These are phyloP conservation scores for Eurytoma californica DNA, from an alignment of 2,888 invertebrate species.

Conservation along the genomic window DNA sequence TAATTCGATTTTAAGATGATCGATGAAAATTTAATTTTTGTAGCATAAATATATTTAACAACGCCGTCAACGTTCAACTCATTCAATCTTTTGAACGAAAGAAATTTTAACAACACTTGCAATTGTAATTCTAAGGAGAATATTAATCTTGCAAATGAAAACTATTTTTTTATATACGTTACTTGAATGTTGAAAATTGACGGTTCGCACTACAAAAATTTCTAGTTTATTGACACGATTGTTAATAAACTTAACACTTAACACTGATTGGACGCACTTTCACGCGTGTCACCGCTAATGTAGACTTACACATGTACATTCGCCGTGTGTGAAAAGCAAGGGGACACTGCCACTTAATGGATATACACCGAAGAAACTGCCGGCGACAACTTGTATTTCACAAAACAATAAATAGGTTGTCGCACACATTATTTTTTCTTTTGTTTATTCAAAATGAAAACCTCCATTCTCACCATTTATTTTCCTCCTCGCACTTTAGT, in stretches of 20 bases:
- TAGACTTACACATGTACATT: constrained; percentile 43
- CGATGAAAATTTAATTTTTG: constrained; percentile 22
- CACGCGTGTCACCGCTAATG: constrained; percentile 21
- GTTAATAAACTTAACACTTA: constrained; percentile 23
- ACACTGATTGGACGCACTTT: constrained; percentile 28
- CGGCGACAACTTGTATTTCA: constrained; percentile 47
- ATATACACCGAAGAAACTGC: constrained; percentile 33
- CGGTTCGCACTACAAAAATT: constrained; percentile 18
- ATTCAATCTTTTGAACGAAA: constrained; percentile 19
- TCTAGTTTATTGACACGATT: constrained; percentile 29
- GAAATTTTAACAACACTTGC: not conserved
- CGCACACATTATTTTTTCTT: constrained; percentile 48
- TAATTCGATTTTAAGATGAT: constrained; percentile 22
- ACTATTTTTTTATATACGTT: constrained; percentile 7
- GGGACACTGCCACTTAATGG: constrained; percentile 31
- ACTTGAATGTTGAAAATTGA: constrained; percentile 43
- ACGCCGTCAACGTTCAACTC: constrained; percentile 34
- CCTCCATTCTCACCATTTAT: constrained; percentile 37
- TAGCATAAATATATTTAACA: constrained; percentile 28
- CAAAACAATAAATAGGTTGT: constrained; percentile 55
- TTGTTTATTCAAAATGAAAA: constrained; percentile 44
- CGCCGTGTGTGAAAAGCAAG: constrained; percentile 32
- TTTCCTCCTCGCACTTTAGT: constrained; percentile 19
- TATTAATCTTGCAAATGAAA: not conserved
- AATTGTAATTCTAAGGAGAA: not conserved